Evolutionary conservation across 2,888 invertebrate species (phyloP).

Genomic region (Acanthosepion esculentum): DNA sequence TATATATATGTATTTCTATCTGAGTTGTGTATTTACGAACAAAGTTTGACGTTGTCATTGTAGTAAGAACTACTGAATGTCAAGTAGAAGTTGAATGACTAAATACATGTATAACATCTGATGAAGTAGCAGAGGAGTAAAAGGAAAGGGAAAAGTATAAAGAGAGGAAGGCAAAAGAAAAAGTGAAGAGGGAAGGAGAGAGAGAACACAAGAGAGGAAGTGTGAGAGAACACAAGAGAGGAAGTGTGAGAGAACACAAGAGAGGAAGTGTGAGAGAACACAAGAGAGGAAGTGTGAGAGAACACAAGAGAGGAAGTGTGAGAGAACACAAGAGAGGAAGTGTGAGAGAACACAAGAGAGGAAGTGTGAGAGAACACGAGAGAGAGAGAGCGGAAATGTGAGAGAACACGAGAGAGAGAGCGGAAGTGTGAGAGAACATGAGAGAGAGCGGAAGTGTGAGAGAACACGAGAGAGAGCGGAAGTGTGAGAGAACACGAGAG

Average conservation of each 20-base stretch:
- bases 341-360: too few relatives aligned
- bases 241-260: background rate
- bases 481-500: background rate
- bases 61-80: background rate
- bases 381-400: background rate
- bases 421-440: background rate
- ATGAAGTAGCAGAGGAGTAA: background rate
- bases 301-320: too few relatives aligned
- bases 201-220: too few relatives aligned
- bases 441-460: background rate
- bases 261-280: too few relatives aligned
- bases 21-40: background rate
- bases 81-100: constrained; percentile 3
- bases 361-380: background rate
- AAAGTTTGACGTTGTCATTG: background rate
- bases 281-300: too few relatives aligned
- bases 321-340: background rate
- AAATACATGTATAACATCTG: background rate
- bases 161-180: background rate
- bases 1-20: background rate
- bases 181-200: background rate
- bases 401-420: constrained; percentile 35
- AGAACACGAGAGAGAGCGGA: background rate
- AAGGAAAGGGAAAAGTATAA: background rate
- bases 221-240: background rate